Evolutionary conservation across 2,888 invertebrate species (phyloP).

Genomic region (Eurytoma californica): DNA sequence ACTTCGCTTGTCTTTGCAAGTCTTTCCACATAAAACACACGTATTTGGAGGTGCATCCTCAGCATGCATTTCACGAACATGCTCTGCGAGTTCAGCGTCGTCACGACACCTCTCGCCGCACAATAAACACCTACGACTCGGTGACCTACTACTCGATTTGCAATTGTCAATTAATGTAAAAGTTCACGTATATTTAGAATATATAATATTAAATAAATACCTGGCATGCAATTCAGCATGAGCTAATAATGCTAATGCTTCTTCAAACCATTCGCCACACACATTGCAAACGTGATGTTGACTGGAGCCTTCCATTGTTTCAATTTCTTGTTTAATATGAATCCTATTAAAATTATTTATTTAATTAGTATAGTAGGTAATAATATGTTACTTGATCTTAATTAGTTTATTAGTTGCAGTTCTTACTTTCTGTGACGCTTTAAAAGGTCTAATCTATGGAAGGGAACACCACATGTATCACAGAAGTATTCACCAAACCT

Average conservation of each 20-base stretch:
- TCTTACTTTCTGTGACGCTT: slow-evolving; percentile 81
- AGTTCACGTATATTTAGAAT: not conserved
- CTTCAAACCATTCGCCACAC: slow-evolving; percentile 86
- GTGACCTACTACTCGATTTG: slow-evolving; percentile 65
- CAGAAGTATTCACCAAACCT: slow-evolving; percentile 81
- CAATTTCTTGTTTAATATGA: slow-evolving; percentile 71
- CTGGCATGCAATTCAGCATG: slow-evolving; percentile 88
- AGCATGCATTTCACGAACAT: slow-evolving; percentile 79
- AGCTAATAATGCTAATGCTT: slow-evolving; percentile 85
- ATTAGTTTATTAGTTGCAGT: not conserved
- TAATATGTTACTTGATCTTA: not conserved
- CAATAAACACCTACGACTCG: slow-evolving; percentile 78
- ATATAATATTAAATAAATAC: slow-evolving; percentile 56
- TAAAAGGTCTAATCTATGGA: slow-evolving; percentile 85
- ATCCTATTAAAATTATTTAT: slow-evolving; percentile 62
- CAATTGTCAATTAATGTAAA: slow-evolving; percentile 15
- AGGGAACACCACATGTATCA: slow-evolving; percentile 86
- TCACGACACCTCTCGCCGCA: slow-evolving; percentile 82
- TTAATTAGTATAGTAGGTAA: not conserved
- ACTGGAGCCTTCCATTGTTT: slow-evolving; percentile 67
- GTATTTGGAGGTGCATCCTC: slow-evolving; percentile 81
- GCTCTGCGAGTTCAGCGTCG: slow-evolving; percentile 80
- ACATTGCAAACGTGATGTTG: slow-evolving; percentile 84
- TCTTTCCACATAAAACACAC: slow-evolving; percentile 82
- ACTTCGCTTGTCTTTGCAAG: slow-evolving; percentile 82